Evolutionary conservation across 1,140 invertebrate genomes (phyloP), one percentile per base, ranked within the genome.

Genomic region (Papilio polyxenes): DNA sequence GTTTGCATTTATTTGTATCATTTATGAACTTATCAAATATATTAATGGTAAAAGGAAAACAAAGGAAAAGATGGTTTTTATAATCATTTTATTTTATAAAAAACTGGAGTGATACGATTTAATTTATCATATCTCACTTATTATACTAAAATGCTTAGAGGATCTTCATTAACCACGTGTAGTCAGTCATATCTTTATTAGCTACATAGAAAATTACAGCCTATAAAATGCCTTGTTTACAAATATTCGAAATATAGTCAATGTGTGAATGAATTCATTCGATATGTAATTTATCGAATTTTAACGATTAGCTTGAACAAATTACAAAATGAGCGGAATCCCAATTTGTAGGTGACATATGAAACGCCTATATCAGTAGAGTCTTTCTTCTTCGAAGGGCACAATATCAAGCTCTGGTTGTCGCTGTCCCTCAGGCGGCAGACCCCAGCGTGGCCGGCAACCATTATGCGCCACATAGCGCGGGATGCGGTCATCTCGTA

Each of bases 331-430:
- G 40, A 3, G 4, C 7, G 40, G 40, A 44, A 6, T 7, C 40
- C 3, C 40, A 44, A 44, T 44, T 44, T 44, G 40, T 6, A 44
- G 40, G 40, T 44, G 40, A 44, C 40, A 44, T 44, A 44, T 72
- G n/a, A 51, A 56, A 15, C 2, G 13, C 10, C 3, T 31, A 11
- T 65, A 17, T 85, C 44, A 92, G 83, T 86, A 92, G 69, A 92
- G 84, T 84, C 91, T 87, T 65, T 94, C 93, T 2, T 90, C 90
- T n/a, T 91, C 89, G 72, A 83, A 93, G 0, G 93, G 93, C 15
- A 87, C 89, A 17, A 87, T 90, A 44, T 94, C 93, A 0, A 93
- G 83, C 82, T 92, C 89, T 3, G 93, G 93, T 56, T 94, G 93
- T 51, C 92, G 82, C 49, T 82, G 81, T 3, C 87, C 91, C 75